Evolutionary conservation across 2,888 invertebrate species (phyloP).

Genomic region (Adelphocoris suturalis): DNA sequence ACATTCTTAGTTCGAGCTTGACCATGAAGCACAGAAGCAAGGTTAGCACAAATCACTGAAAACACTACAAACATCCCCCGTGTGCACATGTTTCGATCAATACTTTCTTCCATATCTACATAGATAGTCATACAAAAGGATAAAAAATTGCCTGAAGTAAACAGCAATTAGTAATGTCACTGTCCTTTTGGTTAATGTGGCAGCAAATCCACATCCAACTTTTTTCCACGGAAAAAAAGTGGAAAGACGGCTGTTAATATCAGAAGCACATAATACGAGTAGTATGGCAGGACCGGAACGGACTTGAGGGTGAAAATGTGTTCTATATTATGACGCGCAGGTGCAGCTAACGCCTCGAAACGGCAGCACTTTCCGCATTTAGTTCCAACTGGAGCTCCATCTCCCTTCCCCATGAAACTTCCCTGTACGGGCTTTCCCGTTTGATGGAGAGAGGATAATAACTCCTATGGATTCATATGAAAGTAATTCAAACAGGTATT

Average conservation of each 20-base stretch:
- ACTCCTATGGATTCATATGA: not conserved
- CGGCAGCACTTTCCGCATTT: conserved; percentile 29
- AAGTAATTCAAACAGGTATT: not conserved
- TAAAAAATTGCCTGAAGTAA: too few relatives aligned
- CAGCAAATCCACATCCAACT: not conserved
- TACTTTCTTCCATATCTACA: too few relatives aligned
- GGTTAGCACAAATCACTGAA: too few relatives aligned
- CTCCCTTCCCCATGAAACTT: conserved; percentile 30
- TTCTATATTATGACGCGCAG: conserved; percentile 45
- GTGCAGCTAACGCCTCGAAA: conserved; percentile 55
- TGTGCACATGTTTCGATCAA: too few relatives aligned
- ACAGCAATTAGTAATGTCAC: too few relatives aligned
- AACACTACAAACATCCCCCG: too few relatives aligned
- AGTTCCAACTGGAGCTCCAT: conserved; percentile 38
- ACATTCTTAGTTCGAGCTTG: too few relatives aligned
- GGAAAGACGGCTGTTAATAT: conserved; percentile 14
- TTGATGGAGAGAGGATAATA: conserved; percentile 4
- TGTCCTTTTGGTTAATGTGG: too few relatives aligned
- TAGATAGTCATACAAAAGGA: too few relatives aligned
- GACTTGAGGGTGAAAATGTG: conserved; percentile 40
- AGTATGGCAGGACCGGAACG: conserved; percentile 14
- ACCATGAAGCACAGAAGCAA: too few relatives aligned
- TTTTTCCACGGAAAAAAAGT: not conserved
- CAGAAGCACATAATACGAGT: conserved; percentile 7
- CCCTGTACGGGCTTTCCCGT: not conserved